Percentiles rank a stretch among this genome's conserved stretches.
phyloP scores from a whole-genome alignment of 2,113 vertebrate species.

The human region DNA sequence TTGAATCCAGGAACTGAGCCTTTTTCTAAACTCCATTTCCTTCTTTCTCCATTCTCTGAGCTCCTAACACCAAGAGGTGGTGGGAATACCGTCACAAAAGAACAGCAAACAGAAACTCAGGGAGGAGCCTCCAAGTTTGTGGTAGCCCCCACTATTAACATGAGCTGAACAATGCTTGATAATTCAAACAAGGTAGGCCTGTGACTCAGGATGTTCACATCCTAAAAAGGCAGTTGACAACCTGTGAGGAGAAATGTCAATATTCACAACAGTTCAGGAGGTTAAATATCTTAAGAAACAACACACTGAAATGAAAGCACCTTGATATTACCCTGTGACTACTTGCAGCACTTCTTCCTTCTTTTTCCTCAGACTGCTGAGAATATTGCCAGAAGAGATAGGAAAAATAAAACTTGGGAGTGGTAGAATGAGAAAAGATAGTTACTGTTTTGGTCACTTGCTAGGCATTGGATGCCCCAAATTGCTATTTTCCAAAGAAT shows the following conservation, averaged over 20 bases:
- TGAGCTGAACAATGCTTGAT: not conserved
- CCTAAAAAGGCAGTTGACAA: not conserved
- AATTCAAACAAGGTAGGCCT: not conserved
- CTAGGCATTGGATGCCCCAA: not conserved
- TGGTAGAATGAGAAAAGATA: not conserved
- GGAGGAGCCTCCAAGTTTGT: not conserved
- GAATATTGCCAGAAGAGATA: not conserved
- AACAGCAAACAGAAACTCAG: not conserved
- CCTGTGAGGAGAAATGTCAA: not conserved
- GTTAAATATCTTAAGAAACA: not conserved
- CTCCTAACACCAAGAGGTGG: not conserved
- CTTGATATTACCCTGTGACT: not conserved
- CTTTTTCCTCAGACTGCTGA: not conserved
- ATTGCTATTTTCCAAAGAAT: not conserved
- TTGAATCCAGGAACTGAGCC: not conserved
- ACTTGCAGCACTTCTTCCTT: not conserved
- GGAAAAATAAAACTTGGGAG: not conserved
- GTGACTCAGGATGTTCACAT: not conserved
- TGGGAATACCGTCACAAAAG: not conserved
- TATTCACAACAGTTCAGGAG: not conserved
- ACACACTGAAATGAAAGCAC: not conserved
- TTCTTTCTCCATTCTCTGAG: not conserved
- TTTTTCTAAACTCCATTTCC: not conserved
- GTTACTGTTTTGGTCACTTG: not conserved
- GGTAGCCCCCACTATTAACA: not conserved